Conservation (phyloP, 1,140 invertebrate species). For the Temnothorax longispinosus region DNA sequence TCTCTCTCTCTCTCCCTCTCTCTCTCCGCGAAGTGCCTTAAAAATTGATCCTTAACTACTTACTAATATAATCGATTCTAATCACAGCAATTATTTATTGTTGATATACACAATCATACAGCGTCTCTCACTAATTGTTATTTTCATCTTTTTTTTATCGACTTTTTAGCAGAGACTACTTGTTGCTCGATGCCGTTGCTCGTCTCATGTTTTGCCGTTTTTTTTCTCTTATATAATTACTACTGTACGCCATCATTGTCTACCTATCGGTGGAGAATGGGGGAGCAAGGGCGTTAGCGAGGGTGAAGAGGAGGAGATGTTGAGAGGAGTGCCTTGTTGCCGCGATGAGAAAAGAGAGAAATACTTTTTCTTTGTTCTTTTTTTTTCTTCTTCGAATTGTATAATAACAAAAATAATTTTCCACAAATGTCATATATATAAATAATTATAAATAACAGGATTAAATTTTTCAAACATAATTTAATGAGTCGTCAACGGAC, state of each 20-base stretch:
- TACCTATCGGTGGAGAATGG: conserved; percentile 58
- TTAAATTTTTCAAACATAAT: conserved; percentile 21
- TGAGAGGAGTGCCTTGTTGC: conserved; percentile 29
- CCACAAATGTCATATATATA: conserved; percentile 25
- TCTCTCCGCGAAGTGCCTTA: conserved; percentile 76
- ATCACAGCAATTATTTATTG: conserved; percentile 87
- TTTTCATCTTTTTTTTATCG: conserved; percentile 58
- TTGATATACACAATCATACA: conserved; percentile 86
- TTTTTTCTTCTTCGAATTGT: conserved; percentile 20
- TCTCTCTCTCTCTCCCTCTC: conserved; percentile 20
- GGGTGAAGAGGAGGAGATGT: not conserved
- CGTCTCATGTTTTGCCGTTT: conserved; percentile 37
- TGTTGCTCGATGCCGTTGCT: conserved; percentile 58
- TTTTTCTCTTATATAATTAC: conserved; percentile 36
- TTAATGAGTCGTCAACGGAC: not conserved
- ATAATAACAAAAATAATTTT: conserved; percentile 38
- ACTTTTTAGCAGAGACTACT: conserved; percentile 70
- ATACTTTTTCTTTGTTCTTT: conserved; percentile 18
- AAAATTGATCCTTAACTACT: conserved; percentile 84
- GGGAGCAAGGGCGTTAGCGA: conserved; percentile 5
- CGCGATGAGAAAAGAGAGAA: conserved; percentile 68
- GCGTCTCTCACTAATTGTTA: conserved; percentile 83
- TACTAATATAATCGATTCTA: conserved; percentile 85
- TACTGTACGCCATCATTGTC: conserved; percentile 60
- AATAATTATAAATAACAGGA: conserved; percentile 44